Percentiles rank a stretch among this genome's conserved stretches.
Conservation (phyloP, 2,888 invertebrate species). For the Macrophya annulata region DNA sequence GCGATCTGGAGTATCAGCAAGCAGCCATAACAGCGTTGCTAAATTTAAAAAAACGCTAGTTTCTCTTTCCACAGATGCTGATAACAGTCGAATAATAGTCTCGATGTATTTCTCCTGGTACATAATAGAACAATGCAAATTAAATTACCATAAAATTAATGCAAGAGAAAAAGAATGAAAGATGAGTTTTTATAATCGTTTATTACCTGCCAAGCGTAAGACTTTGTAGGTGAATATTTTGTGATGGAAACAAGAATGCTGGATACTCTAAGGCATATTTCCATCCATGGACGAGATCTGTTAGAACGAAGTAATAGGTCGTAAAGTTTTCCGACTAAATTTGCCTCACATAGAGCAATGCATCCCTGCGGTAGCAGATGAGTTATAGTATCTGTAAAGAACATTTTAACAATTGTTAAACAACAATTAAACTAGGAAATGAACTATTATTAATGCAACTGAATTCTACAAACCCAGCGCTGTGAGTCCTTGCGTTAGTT, state of each 20-base stretch:
- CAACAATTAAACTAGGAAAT: slow-evolving; percentile 14
- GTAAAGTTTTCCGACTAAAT: slow-evolving; percentile 77
- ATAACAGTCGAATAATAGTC: slow-evolving; percentile 84
- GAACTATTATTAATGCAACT: slow-evolving; percentile 29
- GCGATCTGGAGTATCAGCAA: slow-evolving; percentile 67
- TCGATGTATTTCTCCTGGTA: slow-evolving; percentile 83
- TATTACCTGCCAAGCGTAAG: slow-evolving; percentile 83
- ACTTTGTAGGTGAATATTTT: slow-evolving; percentile 83
- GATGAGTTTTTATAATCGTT: neutral
- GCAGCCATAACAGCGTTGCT: slow-evolving; percentile 72
- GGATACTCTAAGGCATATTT: slow-evolving; percentile 81
- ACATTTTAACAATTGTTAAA: neutral
- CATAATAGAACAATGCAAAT: neutral
- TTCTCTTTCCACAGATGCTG: slow-evolving; percentile 64
- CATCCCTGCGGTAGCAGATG: slow-evolving; percentile 76
- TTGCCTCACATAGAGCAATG: slow-evolving; percentile 71
- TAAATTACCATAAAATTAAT: neutral
- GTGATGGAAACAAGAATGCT: slow-evolving; percentile 86
- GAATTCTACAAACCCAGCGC: slow-evolving; percentile 75
- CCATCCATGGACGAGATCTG: slow-evolving; percentile 84
- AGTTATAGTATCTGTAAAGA: slow-evolving; percentile 78
- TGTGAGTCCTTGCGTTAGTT: slow-evolving; percentile 77
- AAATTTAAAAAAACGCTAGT: slow-evolving; percentile 68
- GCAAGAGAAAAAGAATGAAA: neutral
- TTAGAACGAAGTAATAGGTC: slow-evolving; percentile 78